Evolutionary conservation across 2,113 vertebrate genomes (phyloP), one percentile per base, ranked within the genome.

Genomic region (Plotosus lineatus): DNA sequence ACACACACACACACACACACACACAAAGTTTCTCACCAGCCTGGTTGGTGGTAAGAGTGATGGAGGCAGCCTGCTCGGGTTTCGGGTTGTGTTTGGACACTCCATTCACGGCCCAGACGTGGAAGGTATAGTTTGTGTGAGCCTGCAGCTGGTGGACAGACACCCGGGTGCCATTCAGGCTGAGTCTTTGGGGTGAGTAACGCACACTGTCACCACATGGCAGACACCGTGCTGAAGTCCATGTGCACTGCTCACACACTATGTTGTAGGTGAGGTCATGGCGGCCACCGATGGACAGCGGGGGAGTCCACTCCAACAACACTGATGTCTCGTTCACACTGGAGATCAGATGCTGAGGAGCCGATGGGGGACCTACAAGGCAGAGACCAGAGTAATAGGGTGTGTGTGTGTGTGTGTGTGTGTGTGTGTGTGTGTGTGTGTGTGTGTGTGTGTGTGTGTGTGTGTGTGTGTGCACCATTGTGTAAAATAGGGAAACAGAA

Each of bases 311-410:
- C 83, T 98, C 98, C 93, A 99, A 89, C 91, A 96, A 97, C 74
- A 99, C 98, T 0, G 98, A 99, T 0, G 98, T 99, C 92, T 99
- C 98, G 0, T 99, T 99, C 85, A 99, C 97, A 14, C 98, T 99
- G 72, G 98, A 99, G 89, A 99, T 99, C 87, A 99, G 92, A 88
- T 96, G 95, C 77, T 95, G 93, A 4, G 98, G 98, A 48, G 98
- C 95, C 2, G 97, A 95, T 0, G 98, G 97, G 78, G 98, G 98
- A 0, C 96, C 98, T 99, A 53, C 7, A 21, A 55, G 42, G 74
- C 21, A 68, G 42, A 75, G 21, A 63, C 7, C 2, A 0, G 36
- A 38, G 75, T 65, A 23, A 53, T 21, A 21, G 56, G 38, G 50
- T 63, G 6, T 65, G 1, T 74, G 46, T 40, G 19, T 15, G 51